Base-by-base conservation (phyloP, 1,140 invertebrate genomes). In the Lasioglossum albipes region DNA sequence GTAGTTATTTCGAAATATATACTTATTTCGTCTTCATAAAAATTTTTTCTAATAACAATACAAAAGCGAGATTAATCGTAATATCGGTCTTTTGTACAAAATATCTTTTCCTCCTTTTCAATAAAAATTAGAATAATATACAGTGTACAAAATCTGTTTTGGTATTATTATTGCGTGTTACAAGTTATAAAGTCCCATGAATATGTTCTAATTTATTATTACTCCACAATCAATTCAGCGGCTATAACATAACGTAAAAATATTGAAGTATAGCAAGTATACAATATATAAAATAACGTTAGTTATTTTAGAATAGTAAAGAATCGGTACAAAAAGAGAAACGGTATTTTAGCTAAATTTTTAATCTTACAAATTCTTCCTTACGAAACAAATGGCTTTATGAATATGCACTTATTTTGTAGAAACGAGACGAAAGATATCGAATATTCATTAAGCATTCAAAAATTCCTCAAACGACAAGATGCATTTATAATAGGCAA, bases 31-130 rank as follows among this genome's bases (percentile, higher is more conserved):
- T 73, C 42, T 78, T 57, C 79, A 61, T 62, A 75, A 68, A 66
- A 57, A 27, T 6, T 45, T 62, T 27, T 57, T 69, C 22, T 68
- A 45, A 52, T 57, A 54, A 77, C 45, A 81, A 65, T 70, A 71
- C 41, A 77, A 79, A 79, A 74, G 27, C 41, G 64, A 62, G 74
- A 82, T 77, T 81, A 81, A 70, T 79, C 65, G 71, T 81, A 77
- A 84, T 61, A 70, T 67, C 52, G 65, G 71, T 45, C 9, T 65
- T 76, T 84, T 65, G 83, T 85, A 85, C 67, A 85, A 85, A 85
- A 84, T 84, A 84, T 59, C 71, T 65, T 22, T 68, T 70, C 41
- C 59, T 77, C 36, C 18, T 65, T 72, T 79, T 68, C 16, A 79
- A 66, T 79, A 73, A 73, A 79, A 73, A 73, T 73, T 42, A 79